phyloP scores from a whole-genome alignment of 2,797 vertebrate species.

The Telmatherina bonti region DNA sequence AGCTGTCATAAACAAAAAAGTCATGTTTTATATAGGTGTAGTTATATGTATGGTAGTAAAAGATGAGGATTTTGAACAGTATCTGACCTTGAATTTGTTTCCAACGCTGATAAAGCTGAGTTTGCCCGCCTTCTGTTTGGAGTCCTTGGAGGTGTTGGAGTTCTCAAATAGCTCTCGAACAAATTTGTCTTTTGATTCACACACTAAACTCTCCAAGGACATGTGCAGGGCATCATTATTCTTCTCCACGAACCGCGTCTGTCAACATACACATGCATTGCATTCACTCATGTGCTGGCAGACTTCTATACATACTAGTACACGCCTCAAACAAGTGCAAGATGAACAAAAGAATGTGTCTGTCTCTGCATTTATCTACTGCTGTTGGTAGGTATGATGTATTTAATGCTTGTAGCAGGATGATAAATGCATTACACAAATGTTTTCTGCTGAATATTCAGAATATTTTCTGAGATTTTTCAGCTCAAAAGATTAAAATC shows the following conservation, averaged over 20 bases:
- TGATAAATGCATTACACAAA: neutral
- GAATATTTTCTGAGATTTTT: neutral
- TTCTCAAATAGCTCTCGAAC: constrained; percentile 95
- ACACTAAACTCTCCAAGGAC: constrained; percentile 96
- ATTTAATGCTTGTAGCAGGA: neutral
- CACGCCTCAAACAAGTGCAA: neutral
- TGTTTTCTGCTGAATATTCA: too few relatives aligned
- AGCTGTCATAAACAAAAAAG: neutral
- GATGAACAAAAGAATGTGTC: neutral
- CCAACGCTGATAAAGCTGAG: constrained; percentile 98
- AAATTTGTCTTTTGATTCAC: constrained; percentile 97
- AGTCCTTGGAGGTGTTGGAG: constrained; percentile 90
- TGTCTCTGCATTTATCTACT: neutral
- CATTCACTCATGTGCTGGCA: constrained; percentile 14
- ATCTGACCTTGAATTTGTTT: constrained; percentile 98
- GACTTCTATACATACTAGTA: neutral
- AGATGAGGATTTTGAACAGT: neutral
- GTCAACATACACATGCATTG: constrained; percentile 57
- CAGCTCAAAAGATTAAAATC: neutral
- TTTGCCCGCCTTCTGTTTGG: constrained; percentile 97
- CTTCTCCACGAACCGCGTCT: constrained; percentile 98
- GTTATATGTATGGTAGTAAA: neutral
- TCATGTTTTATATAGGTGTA: neutral
- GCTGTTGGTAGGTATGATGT: neutral
- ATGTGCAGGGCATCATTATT: constrained; percentile 99